Evolutionary conservation across 2,888 invertebrate genomes (phyloP), one percentile per base, ranked within the genome.

Genomic region (Kuschelorhynchus macadamiae): DNA sequence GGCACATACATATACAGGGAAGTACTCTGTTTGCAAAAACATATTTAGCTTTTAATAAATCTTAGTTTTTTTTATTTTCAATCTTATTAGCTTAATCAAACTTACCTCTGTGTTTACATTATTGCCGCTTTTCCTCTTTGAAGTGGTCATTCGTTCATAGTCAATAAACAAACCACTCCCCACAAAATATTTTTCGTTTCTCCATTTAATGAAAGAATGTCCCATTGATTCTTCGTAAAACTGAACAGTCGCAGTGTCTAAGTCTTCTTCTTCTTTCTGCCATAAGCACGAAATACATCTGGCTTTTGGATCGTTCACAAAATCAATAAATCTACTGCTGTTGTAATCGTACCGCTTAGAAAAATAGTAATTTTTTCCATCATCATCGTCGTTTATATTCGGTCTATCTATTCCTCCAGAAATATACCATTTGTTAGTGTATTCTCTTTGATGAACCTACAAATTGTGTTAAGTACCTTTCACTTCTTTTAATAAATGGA

Each of bases 81-180:
- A n/a, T n/a, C n/a, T n/a, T n/a, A n/a, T n/a, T n/a, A n/a, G n/a
- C n/a, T n/a, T n/a, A 44, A 17, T n/a, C 4, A 30, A 21, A 46
- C 52, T 17, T 42, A 60, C 59, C 41, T 39, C 8, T 16, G 1
- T 25, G 11, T 18, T 14, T 18, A 9, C 9, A 11, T n/a, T 33
- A 5, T 11, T n/a, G 30, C 20, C 33, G 3, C 11, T 17, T 18
- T 61, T 46, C 3, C 9, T 44, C 33, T 50, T 59, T n/a, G 18
- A 3, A 25, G 44, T 32, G 20, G 52, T 49, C 25, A 60, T 60
- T 12, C 66, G 44, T 55, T 67, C 69, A 30, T 63, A 69, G 21
- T 69, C 69, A 18, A 69, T 63, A 60, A 65, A 69, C 0, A 69
- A 41, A 8, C 55, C 69, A 32, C 53, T 41, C 1, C 69, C 69